A percentile compares a stretch with the other conserved stretches of the same genome.
phyloP scores from a whole-genome alignment of 1,140 invertebrate species.

The Maniola jurtina region DNA sequence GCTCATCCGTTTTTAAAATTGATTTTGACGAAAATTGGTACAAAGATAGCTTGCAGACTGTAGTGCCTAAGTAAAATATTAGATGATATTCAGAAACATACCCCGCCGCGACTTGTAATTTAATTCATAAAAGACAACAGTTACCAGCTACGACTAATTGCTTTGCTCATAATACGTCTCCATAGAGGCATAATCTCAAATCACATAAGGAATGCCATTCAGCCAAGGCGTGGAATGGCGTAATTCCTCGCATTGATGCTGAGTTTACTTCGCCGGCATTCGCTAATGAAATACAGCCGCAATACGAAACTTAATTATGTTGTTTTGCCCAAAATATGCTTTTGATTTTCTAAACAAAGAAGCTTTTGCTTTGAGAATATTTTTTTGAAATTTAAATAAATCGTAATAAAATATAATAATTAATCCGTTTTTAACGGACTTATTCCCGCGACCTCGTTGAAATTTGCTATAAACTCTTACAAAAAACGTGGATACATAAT shows the following conservation, averaged over 20 bases:
- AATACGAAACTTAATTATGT: constrained; percentile 8
- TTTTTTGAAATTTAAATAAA: too few species aligned
- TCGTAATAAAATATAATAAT: too few species aligned
- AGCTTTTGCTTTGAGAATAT: too few species aligned
- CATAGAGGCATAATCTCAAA: constrained; percentile 40
- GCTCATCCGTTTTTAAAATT: too few species aligned
- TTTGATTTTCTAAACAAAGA: background rate
- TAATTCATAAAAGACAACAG: constrained; percentile 7
- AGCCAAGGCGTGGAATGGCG: constrained; percentile 37
- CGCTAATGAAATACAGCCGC: constrained; percentile 39
- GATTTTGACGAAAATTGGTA: too few species aligned
- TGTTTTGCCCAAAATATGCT: background rate
- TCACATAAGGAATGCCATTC: constrained; percentile 41
- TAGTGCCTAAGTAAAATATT: too few species aligned
- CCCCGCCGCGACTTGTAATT: background rate
- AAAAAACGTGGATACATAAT: too few species aligned
- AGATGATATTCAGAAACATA: background rate
- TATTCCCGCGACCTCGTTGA: too few species aligned
- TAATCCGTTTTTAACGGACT: too few species aligned
- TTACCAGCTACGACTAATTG: constrained; percentile 30
- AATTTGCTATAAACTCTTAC: too few species aligned
- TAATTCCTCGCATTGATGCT: constrained; percentile 40
- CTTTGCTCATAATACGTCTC: constrained; percentile 35
- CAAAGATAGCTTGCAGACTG: too few species aligned
- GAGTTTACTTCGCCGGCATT: constrained; percentile 35